Evolutionary conservation across 2,888 invertebrate genomes (phyloP), one percentile per base, ranked within the genome.

Genomic region (Fabriciana adippe): DNA sequence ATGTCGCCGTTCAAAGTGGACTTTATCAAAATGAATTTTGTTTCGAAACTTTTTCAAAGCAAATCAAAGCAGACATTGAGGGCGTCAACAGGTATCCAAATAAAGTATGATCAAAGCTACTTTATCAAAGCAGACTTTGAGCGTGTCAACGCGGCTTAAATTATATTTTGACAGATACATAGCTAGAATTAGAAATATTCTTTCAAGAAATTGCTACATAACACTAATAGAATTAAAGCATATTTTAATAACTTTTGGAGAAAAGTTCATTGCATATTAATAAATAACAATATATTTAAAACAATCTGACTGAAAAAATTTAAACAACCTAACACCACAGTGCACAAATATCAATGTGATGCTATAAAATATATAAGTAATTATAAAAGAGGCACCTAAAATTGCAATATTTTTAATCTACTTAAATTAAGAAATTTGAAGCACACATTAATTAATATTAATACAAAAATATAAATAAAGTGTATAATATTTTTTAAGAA

Each of bases 351-450:
- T 81, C 74, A 78, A 69, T 80, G 84, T 87, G 83, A 86, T 86
- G 79, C 76, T 75, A 76, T 73, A 74, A 31, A n/a, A n/a, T n/a
- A 71, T 55, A 21, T 60, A 65, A 72, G 78, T 78, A 82, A 75
- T 73, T 76, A 72, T 79, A 81, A 83, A 81, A 82, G 80, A 85
- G 78, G 79, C 85, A 85, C 83, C 82, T 83, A 82, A 73, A 72
- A 69, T 69, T 69, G 71, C 67, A 65, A 67, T 59, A 65, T 56
- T 53, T 51, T 66, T 61, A 67, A 8, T 53, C 15, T 61, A 71
- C 26, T 55, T 51, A 72, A 67, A 66, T 55, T 59, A 54, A 69
- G 53, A 47, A 59, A 11, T 57, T 56, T 57, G 47, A 16, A 54
- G 60, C 66, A 66, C 60, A 68, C 59, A 66, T 35, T 41, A 47